A percentile compares a stretch with the other conserved stretches of the same genome.
These are phyloP conservation scores for Cosmia trapezina DNA, from an alignment of 2,888 invertebrate genomes.

Conservation along the genomic window DNA sequence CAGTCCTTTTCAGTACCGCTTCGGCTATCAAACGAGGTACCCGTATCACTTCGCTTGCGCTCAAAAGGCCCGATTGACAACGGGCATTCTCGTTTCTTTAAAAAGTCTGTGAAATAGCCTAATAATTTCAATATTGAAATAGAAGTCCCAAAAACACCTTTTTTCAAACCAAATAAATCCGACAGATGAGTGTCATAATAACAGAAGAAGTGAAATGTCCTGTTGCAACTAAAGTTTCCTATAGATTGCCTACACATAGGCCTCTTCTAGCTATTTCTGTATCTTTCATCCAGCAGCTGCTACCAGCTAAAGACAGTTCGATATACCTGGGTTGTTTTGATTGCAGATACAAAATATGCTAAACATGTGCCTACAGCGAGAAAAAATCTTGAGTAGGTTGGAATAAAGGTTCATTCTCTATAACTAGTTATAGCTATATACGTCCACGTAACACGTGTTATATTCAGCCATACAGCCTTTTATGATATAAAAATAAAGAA, in stretches of 20 bases:
- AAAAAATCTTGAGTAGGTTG: neutral
- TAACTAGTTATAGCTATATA: neutral
- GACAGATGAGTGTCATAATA: neutral
- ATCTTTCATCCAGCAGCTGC: neutral
- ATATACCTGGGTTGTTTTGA: neutral
- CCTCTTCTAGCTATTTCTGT: too few relatives aligned
- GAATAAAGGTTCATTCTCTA: neutral
- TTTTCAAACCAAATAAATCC: neutral
- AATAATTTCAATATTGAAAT: neutral
- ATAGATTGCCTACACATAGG: neutral
- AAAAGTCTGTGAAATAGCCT: neutral
- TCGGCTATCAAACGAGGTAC: too few relatives aligned
- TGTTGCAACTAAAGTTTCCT: neutral
- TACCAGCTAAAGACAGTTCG: neutral
- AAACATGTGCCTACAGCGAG: neutral
- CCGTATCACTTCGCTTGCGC: too few relatives aligned
- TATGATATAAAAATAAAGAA: constrained; percentile 41
- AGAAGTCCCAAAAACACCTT: neutral
- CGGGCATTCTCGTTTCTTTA: neutral
- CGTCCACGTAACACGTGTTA: constrained; percentile 7
- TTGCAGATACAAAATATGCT: neutral
- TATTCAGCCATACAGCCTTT: constrained; percentile 26
- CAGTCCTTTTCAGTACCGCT: too few relatives aligned
- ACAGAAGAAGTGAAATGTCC: neutral
- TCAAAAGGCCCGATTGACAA: too few relatives aligned